Evolutionary conservation across 2,113 vertebrate species (phyloP).

Genomic region (Silurus meridionalis): DNA sequence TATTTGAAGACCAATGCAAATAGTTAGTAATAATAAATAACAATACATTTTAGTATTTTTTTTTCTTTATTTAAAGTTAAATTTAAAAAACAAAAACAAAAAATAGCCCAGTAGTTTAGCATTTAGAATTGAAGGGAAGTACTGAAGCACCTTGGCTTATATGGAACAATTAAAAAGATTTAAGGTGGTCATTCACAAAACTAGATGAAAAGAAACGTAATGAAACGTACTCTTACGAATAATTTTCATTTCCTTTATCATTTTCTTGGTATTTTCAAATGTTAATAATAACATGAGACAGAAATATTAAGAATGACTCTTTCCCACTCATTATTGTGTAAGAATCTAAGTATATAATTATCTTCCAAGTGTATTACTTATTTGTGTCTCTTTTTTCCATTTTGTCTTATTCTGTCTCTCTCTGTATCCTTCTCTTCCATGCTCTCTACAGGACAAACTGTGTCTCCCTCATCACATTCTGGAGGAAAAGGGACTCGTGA

Average conservation of each 20-base stretch:
- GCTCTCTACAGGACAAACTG: constrained; percentile 83
- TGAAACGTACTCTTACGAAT: neutral
- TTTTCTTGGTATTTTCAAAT: neutral
- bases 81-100: neutral
- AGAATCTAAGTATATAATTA: too few relatives aligned
- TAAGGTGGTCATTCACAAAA: neutral
- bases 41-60: neutral
- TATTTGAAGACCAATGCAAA: too few relatives aligned
- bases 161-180: neutral
- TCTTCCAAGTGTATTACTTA: too few relatives aligned
- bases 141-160: neutral
- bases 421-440: neutral
- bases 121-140: neutral
- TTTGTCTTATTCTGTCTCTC: neutral
- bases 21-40: too few relatives aligned
- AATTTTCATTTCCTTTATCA: neutral
- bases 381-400: neutral
- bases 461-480: constrained; percentile 97
- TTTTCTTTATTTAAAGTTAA: neutral
- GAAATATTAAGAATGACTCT: neutral
- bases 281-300: neutral
- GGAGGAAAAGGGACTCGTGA: constrained; percentile 93
- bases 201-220: neutral
- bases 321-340: too few relatives aligned
- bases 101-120: neutral